phyloP scores from a whole-genome alignment of 2,888 invertebrate species.

The Anorthoa munda region DNA sequence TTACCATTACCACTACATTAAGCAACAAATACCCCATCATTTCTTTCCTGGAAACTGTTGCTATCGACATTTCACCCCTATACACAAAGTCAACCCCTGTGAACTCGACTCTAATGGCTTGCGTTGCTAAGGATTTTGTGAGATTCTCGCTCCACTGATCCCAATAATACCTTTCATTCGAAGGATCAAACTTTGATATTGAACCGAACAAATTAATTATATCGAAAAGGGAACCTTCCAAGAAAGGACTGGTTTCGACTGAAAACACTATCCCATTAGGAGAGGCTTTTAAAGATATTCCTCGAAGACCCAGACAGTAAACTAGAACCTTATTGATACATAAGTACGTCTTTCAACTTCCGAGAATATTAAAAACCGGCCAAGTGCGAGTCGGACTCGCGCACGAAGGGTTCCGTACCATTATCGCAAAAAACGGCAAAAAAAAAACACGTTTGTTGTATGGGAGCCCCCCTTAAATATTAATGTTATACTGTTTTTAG shows the following conservation, averaged over 20 bases:
- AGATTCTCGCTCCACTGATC: background rate
- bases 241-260: slow-evolving; percentile 11
- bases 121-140: background rate
- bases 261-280: background rate
- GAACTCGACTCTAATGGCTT: background rate
- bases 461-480: too few species aligned
- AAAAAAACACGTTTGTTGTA: too few species aligned
- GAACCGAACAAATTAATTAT: slow-evolving; percentile 21
- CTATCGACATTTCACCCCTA: slow-evolving; percentile 18
- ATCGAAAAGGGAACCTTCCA: slow-evolving; percentile 5
- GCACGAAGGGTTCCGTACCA: too few species aligned
- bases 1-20: background rate
- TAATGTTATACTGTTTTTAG: too few species aligned
- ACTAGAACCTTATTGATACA: slow-evolving; percentile 42
- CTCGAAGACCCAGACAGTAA: slow-evolving; percentile 11
- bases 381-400: too few species aligned
- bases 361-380: slow-evolving; percentile 59
- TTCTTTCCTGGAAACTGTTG: background rate
- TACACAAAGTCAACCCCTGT: background rate
- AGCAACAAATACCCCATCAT: background rate
- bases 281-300: background rate
- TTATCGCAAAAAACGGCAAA: too few species aligned
- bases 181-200: background rate
- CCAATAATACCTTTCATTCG: background rate
- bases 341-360: slow-evolving; percentile 33